phyloP scores from a whole-genome alignment of 1,140 invertebrate genomes.

The Proctacanthus coquilletti region DNA sequence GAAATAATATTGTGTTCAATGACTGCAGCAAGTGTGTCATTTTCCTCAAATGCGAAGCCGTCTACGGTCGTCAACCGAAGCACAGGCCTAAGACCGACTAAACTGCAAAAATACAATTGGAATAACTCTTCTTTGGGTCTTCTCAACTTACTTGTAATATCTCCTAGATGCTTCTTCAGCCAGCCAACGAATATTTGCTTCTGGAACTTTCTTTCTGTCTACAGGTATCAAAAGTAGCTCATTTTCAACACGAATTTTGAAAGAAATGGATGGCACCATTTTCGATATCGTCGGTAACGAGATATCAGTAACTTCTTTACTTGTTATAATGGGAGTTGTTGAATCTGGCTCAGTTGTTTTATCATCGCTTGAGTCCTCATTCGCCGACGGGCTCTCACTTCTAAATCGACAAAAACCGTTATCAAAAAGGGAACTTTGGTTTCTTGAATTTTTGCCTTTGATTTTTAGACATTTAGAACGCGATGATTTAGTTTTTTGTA shows the following conservation, averaged over 20 bases:
- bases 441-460: no score
- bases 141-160: constrained; percentile 45
- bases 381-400: constrained; percentile 31
- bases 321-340: constrained; percentile 16
- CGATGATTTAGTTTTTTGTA: no score
- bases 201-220: constrained; percentile 37
- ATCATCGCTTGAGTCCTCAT: constrained; percentile 15
- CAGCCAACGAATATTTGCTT: constrained; percentile 48
- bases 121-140: constrained; percentile 2
- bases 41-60: constrained; percentile 46
- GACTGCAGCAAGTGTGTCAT: constrained; percentile 41
- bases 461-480: no score
- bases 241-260: constrained; percentile 46
- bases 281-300: constrained; percentile 11
- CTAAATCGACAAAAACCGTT: constrained; percentile 25
- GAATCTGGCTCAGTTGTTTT: constrained; percentile 26
- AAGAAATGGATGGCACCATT: constrained; percentile 21
- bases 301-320: constrained; percentile 10
- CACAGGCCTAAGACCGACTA: constrained; percentile 44
- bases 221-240: constrained; percentile 46
- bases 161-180: constrained; percentile 48
- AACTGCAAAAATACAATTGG: constrained; percentile 28
- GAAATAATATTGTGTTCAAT: constrained; percentile 36
- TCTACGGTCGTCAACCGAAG: constrained; percentile 47
- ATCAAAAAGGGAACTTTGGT: constrained; percentile 21